Evolutionary conservation across 2,797 vertebrate genomes (phyloP), one percentile per base, ranked within the genome.

Genomic region (Anguilla marmorata): DNA sequence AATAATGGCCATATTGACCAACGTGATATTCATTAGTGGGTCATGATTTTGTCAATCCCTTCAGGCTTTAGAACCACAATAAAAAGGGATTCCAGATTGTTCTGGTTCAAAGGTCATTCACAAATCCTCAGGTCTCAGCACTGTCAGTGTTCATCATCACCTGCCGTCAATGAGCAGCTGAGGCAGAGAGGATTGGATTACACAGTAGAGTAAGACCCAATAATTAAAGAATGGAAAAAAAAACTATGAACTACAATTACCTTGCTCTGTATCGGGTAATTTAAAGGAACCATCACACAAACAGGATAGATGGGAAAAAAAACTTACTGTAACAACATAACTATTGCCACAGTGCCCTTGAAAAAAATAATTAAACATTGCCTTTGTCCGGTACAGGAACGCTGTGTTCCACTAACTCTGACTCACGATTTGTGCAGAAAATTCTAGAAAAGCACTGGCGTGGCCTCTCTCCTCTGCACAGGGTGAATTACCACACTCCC

Each of bases 1-100:
- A 82, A 8, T 30, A 87, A 85, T 48, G 60, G 76, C 87, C 21
- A 82, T 48, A n/a, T 12, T 66, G 19, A 79, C 33, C 79, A 48
- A 82, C 1, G 79, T 82, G 79, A 82, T 48, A 21, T 50, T 82
- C 4, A 82, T 82, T 82, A 82, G 41, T 21, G 16, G 79, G 45
- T 19, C 19, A 9, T 33, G 33, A 79, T 41, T 41, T 37, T 16
- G 33, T 19, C 74, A 48, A 82, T 48, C 41, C 79, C 79, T 8
- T 48, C 79, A 6, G 8, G 21, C 21, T 19, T 79, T 14, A 41
- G 24, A 50, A 82, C 33, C 74, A 79, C 19, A 45, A 82, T 45
- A 50, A 66, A 37, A 37, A 33, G 11, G 60, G 48, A 82, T 54
- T 21, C 30, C 45, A 41, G 24, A 79, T 54, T 54, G 24, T 37